phyloP scores from a whole-genome alignment of 2,888 invertebrate genomes.

The Andrena bicolor region DNA sequence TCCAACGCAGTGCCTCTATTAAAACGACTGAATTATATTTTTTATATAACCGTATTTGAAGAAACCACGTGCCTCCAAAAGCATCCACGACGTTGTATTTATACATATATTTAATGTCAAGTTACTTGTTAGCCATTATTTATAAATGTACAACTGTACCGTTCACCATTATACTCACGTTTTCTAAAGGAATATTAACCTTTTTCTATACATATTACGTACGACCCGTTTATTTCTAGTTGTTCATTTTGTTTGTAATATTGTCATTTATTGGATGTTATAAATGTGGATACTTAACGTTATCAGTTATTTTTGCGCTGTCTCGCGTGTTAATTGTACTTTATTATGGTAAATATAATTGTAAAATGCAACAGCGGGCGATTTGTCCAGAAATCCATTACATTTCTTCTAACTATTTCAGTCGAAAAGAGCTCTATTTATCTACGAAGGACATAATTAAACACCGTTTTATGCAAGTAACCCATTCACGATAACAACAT shows the following conservation, averaged over 20 bases:
- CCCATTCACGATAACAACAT: too few species aligned
- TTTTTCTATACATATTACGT: slow-evolving; percentile 1
- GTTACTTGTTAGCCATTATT: slow-evolving; percentile 39
- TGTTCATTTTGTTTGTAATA: slow-evolving; percentile 30
- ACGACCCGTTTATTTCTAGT: slow-evolving; percentile 3
- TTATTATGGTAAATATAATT: background rate
- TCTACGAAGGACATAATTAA: too few species aligned
- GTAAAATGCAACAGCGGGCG: background rate
- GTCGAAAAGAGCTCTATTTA: background rate
- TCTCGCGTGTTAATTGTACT: slow-evolving; percentile 1
- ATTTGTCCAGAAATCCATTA: background rate
- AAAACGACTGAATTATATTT: slow-evolving; percentile 54
- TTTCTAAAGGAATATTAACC: slow-evolving; percentile 26
- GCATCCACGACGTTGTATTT: slow-evolving; percentile 35
- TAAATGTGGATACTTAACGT: slow-evolving; percentile 5
- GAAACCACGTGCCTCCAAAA: slow-evolving; percentile 35
- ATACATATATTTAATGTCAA: slow-evolving; percentile 8
- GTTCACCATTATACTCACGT: slow-evolving; percentile 25
- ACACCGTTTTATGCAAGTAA: too few species aligned
- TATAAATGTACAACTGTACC: slow-evolving; percentile 21
- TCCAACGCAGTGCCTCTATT: slow-evolving; percentile 36
- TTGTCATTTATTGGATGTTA: slow-evolving; percentile 28
- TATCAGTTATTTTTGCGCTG: slow-evolving; percentile 1
- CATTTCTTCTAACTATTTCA: background rate
- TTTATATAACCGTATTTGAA: slow-evolving; percentile 46